A percentile compares a stretch with the other conserved stretches of the same genome.
Conservation (phyloP, 2,797 vertebrate genomes). For the Vultur gryphus region DNA sequence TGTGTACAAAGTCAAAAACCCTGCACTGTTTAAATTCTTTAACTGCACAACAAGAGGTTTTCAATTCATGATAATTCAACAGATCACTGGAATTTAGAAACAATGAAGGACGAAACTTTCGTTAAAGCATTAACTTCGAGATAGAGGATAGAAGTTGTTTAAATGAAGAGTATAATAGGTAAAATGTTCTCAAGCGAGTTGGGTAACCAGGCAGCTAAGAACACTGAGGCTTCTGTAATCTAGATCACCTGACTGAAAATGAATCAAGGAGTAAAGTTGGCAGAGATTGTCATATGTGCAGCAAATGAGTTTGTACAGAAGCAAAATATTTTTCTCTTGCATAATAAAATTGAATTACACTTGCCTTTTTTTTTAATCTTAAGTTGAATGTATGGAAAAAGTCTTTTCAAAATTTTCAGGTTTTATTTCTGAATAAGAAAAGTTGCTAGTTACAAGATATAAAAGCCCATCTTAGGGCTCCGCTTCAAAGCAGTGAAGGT, state of each 20-base stretch:
- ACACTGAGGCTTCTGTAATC: not conserved
- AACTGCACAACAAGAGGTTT: not conserved
- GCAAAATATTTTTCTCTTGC: not conserved
- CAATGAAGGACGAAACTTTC: not conserved
- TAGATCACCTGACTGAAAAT: not conserved
- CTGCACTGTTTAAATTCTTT: not conserved
- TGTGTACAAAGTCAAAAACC: not conserved
- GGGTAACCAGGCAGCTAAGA: not conserved
- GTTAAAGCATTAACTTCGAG: not conserved
- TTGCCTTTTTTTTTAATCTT: not conserved
- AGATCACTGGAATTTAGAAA: not conserved
- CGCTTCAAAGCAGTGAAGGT: not conserved
- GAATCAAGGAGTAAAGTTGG: not conserved
- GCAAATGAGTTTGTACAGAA: not conserved
- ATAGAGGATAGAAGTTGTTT: not conserved
- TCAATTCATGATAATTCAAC: not conserved
- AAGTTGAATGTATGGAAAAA: not conserved
- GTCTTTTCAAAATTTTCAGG: not conserved
- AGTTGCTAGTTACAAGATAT: not conserved
- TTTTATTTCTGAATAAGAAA: not conserved
- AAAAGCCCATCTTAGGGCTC: not conserved
- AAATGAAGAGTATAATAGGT: not conserved
- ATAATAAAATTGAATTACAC: accelerated
- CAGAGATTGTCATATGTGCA: not conserved
- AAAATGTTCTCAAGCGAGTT: not conserved